These are phyloP conservation scores for Onychostoma macrolepis DNA, from an alignment of 2,113 vertebrate genomes.

Conservation along the genomic window DNA sequence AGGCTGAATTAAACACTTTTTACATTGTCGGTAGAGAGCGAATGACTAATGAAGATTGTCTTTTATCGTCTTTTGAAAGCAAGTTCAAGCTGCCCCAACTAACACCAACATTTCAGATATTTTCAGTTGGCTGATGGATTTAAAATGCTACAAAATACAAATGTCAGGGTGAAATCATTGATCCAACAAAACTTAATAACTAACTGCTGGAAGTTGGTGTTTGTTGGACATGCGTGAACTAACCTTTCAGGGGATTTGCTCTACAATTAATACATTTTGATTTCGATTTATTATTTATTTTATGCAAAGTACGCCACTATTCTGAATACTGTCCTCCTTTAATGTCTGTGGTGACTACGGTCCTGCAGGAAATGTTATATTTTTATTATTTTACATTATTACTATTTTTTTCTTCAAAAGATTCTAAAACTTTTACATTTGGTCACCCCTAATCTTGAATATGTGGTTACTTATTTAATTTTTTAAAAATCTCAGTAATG, in stretches of 20 bases:
- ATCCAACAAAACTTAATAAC: background rate
- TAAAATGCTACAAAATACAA: background rate
- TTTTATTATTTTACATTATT: too few species aligned
- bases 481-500: background rate
- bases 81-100: background rate
- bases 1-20: conserved; percentile 24
- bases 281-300: too few species aligned
- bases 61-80: background rate
- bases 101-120: background rate
- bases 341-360: too few species aligned
- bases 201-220: background rate
- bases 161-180: background rate
- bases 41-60: background rate
- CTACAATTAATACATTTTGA: background rate
- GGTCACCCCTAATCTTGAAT: too few species aligned
- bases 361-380: too few species aligned
- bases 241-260: background rate
- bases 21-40: background rate
- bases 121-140: background rate
- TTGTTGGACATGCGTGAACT: background rate
- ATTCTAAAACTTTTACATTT: too few species aligned
- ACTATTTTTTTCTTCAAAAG: too few species aligned
- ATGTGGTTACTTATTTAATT: background rate
- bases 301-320: too few species aligned
- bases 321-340: too few species aligned